Base-by-base conservation (phyloP, 2,797 vertebrate species). In the Arrhamphus sclerolepis region DNA sequence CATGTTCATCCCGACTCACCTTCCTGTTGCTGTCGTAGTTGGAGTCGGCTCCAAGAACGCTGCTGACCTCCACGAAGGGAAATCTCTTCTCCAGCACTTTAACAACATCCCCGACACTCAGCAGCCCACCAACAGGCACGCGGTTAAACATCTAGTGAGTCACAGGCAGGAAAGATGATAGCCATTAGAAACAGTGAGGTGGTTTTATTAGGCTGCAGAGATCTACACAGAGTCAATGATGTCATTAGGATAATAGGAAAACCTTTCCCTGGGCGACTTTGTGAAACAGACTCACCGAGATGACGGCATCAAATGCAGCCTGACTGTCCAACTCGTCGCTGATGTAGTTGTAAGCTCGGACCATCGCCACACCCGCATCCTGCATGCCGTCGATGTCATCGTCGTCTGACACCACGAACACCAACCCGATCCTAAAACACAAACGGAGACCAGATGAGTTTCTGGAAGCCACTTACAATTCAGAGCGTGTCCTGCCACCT, bases 341-440 rank as follows among this genome's bases (percentile, higher is more conserved):
- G 72, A 98, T 93, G 51, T 98, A 99, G 92, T 98, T 99, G 84
- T 94, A 98, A 0, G 96, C 94, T 72, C 97, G 92, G 17, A 98
- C 91, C 53, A 98, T 80, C 2, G 97, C 97, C 77, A 98, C 97
- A 1, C 97, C 97, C 1, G 94, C 84, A 53, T 99, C 96, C 75
- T 97, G 91, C 89, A 95, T 94, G 0, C 96, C 98, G 72, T 98
- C 95, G 16, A 97, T 63, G 18, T 97, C 95, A 7, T 98, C 96
- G 0, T 89, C 92, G 29, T 95, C 93, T 3, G 94, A 92, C 82
- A 99, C 97, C 75, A 98, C 96, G 56, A 99, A 98, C 82, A 99
- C 95, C 58, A 99, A 71, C 40, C 97, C 97, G 66, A 99, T 94
- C 87, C 98, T 99, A 70, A 26, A 77, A 59, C 48, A 55, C 64